Base-by-base conservation (phyloP, 1,140 invertebrate genomes). In the Semibalanus balanoides region DNA sequence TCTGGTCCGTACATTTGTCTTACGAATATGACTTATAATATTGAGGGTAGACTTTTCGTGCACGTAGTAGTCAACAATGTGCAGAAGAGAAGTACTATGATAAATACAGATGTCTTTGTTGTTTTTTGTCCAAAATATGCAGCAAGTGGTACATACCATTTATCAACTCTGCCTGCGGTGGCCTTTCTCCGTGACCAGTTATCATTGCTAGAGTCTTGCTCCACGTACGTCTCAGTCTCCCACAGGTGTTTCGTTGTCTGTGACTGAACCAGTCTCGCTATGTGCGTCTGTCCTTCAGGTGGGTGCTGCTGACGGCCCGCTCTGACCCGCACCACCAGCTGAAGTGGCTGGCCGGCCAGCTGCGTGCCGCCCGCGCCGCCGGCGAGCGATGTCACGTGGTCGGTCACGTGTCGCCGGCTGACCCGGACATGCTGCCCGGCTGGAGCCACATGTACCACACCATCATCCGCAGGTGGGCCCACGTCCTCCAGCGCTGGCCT, bases 311-410 rank as follows among this genome's bases (percentile, higher is more conserved):
- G 29, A 99, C 99, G 82, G 93, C 94, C 77, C 98, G 95, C 0
- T 22, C 51, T 1, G 97, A 99, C 86, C 97, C 96, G 3, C 93
- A 93, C 0, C 93, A 91, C 22, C 93, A 99, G 83, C 85, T 99
- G 3, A 91, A 95, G 78, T 99, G 97, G 97, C 88, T 99, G 35
- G 93, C 98, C 73, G 91, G 94, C 79, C 94, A 97, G 82, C 84
- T 99, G 0, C 94, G 96, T 83, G 90, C 91, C 31, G 95, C 96
- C 0, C 97, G 99, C 85, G 90, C 94, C 81, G 93, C 90, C 76
- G 90, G 90, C 17, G 95, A 98, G 84, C 96, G 96, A 85, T 96
- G 98, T 11, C 96, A 99, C 81, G 92, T 99, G 14, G 93, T 99
- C 72, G 96, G 96, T 19, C 98, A 99, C 81, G 98, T 99, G 80